Evolutionary conservation across 2,888 invertebrate genomes (phyloP), one percentile per base, ranked within the genome.

Genomic region (Brachylomia viminalis): DNA sequence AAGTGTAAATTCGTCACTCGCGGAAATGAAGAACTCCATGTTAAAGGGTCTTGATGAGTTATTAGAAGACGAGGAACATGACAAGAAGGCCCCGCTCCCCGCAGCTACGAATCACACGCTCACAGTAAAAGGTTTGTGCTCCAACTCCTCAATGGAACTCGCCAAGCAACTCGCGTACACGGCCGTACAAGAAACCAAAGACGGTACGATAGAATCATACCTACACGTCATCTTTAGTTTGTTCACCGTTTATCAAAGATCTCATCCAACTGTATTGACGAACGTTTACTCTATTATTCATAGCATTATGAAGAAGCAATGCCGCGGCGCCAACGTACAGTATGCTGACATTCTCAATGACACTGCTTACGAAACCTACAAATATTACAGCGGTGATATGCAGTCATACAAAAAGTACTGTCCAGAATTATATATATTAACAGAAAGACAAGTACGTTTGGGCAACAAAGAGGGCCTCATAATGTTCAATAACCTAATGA

Each of bases 81-180:
- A 27, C 6, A 79, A 81, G 7, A 42, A 80, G 2, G 83, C 84
- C 30, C 65, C 76, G 1, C 45, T 74, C 11, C 33, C 49, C 17
- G 27, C 13, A 69, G 52, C 80, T 78, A 83, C 90, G 3, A 88
- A 83, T 66, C 95, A 95, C 80, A 96, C 96, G 2, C 88, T 95
- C 20, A 92, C 94, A 8, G 92, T 96, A 0, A 94, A 92, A 84
- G 95, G 97, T 59, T 90, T 98, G n/a, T 95, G 96, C 72, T 92
- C 93, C 7, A 95, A 97, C 91, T 97, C 97, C 0, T 88, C 90
- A 4, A 90, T 97, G 47, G 97, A 97, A 89, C 90, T 97, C 47
- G 93, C 97, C 6, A 97, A 96, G 81, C 97, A 97, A 90, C 97
- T 97, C 71, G 95, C 95, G 7, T 95, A 95, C 70, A 89, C 96